Base-by-base conservation (phyloP, 2,888 invertebrate genomes). In the Philaethria dido region DNA sequence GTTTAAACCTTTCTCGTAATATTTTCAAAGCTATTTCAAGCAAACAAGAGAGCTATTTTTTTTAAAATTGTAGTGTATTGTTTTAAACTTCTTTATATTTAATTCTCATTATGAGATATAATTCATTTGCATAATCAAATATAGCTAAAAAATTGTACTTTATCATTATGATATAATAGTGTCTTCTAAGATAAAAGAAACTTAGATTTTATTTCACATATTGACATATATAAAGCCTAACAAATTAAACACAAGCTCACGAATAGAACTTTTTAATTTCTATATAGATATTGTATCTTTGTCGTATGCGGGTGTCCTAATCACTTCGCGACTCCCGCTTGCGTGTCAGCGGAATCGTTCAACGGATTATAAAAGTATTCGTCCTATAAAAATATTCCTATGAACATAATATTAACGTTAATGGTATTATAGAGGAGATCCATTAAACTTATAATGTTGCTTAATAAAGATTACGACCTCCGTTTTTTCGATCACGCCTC, bases 351-450 rank as follows among this genome's bases (percentile, higher is more conserved):
- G 73, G 75, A 79, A 80, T 81, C 80, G 80, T 78, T 83, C 80
- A 74, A 72, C 78, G 87, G 89, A 88, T 90, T 88, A 89, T 75
- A 75, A 80, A 83, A 77, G 77, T 80, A 83, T 83, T 82, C 78
- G 78, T 81, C 80, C 79, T 78, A 86, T 85, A 87, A 89, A 88
- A 83, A 83, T 81, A 83, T 80, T 70, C 73, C 68, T 80, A 80
- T 77, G 77, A 80, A 82, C 80, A 84, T 72, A 70, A 66, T 80
- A 79, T 80, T 80, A 80, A 84, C 83, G 81, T 83, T 84, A 85
- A 87, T 85, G 82, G 84, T 79, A 86, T 86, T 85, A 86, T 77
- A 79, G 81, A 77, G 78, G 77, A 75, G 78, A 82, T 84, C 84
- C 83, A 85, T 87, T 85, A 85, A 82, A 80, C 74, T 78, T 78